Percentiles rank a stretch among this genome's conserved stretches.
Evolutionary conservation across 2,113 vertebrate species (phyloP).

Genomic region (Manacus vitellinus): DNA sequence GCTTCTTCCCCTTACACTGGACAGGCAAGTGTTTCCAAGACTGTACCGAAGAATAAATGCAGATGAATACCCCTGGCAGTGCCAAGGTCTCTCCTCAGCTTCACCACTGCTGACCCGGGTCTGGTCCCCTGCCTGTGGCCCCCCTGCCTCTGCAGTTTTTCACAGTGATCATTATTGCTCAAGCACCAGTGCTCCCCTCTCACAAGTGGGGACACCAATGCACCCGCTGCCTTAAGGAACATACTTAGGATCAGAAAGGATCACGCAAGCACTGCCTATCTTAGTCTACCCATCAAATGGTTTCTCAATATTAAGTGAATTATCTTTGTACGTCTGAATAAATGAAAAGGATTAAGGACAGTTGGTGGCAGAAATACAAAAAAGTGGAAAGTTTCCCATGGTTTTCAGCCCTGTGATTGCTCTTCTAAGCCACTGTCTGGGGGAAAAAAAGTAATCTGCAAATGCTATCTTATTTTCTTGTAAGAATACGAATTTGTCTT

Average conservation of each 20-base stretch:
- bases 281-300: not conserved
- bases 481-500: not conserved
- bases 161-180: not conserved
- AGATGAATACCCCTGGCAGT: not conserved
- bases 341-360: not conserved
- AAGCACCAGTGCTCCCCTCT: not conserved
- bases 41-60: not conserved
- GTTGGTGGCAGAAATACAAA: not conserved
- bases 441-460: not conserved
- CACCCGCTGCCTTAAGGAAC: rapidly evolving
- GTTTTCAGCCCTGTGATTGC: not conserved
- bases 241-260: not conserved
- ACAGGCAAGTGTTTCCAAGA: not conserved
- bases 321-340: not conserved
- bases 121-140: not conserved
- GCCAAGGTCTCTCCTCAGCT: not conserved
- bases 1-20: not conserved
- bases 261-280: not conserved
- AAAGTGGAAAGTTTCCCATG: not conserved
- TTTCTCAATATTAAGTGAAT: not conserved
- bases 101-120: rapidly evolving
- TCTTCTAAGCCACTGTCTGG: not conserved
- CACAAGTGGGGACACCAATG: not conserved
- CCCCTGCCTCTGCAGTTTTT: not conserved
- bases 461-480: not conserved